Evolutionary conservation across 2,797 vertebrate species (phyloP).

Genomic region (Anisognathus igniventris): DNA sequence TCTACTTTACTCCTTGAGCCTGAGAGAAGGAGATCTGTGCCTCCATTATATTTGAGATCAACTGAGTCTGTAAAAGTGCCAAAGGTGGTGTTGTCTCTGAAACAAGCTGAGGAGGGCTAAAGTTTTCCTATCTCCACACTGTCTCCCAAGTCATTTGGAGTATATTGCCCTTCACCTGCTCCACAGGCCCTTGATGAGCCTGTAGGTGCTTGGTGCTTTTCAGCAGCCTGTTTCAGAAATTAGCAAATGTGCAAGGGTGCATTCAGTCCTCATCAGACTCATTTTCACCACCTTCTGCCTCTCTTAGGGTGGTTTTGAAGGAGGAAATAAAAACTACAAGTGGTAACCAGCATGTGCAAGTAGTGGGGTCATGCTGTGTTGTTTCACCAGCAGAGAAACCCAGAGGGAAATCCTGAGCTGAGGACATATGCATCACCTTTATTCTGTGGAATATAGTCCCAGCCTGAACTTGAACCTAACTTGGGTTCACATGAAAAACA

Average conservation of each 20-base stretch:
- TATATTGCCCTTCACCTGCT: background rate
- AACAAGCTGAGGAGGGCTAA: background rate
- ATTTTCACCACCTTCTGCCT: background rate
- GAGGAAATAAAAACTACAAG: background rate
- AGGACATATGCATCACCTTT: background rate
- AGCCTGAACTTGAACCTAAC: background rate
- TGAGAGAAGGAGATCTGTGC: background rate
- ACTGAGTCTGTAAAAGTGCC: background rate
- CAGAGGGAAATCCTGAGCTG: background rate
- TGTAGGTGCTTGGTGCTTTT: background rate
- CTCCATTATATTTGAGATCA: background rate
- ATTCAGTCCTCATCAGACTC: background rate
- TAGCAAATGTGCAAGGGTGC: background rate
- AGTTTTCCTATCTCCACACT: background rate
- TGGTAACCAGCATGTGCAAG: fast-evolving
- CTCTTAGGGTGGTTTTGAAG: background rate
- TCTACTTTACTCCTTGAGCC: background rate
- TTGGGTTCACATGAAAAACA: background rate
- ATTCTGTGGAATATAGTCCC: background rate
- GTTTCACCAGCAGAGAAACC: background rate
- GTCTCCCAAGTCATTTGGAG: fast-evolving
- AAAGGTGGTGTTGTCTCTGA: background rate
- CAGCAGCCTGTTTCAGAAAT: background rate
- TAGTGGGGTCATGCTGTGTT: fast-evolving
- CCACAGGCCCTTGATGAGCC: fast-evolving